Base-by-base conservation (phyloP, 1,140 invertebrate genomes). In the Chymomyza costata region DNA sequence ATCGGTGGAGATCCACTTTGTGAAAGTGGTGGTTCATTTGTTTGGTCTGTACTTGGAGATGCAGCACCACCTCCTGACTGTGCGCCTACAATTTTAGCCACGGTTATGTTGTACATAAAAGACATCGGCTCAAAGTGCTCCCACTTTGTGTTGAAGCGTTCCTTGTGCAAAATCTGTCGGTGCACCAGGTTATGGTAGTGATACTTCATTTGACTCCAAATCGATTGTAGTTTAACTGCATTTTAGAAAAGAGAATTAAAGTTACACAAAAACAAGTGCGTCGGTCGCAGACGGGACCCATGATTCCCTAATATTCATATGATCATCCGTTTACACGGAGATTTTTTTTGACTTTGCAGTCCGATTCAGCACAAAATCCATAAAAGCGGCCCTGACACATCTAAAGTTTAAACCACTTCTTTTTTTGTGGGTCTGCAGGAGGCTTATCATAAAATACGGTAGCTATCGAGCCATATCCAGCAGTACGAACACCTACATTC, bases 151-250 rank as follows among this genome's bases (percentile, higher is more conserved):
- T 83, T 84, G 43, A 84, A 84, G 43, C 82, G 82, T 50, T 84
- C 82, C 58, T 84, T 84, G 50, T 84, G 82, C 13, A 84, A 60
- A 31, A 84, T 84, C 62, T 84, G 82, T 3, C 82, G 76, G 38
- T 84, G 82, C 17, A 84, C 82, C 45, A 84, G 35, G 25, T 84
- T 84, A 39, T 84, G 82, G 3, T 84, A 84, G 34, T 84, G 82
- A 21, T 84, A 84, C 55, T 84, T 84, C 82, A 84, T 84, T 45
- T 84, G 82, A 25, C 82, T 84, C 82, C 82, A 84, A 15, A 84
- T 84, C 3, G 82, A 84, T 39, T 84, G 82, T 13, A 84, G 44
- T 45, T 84, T 84, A 1, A 84, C 82, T 84, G 21, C 13, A 21
- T 6, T n/a, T 5, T 11, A 34, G n/a, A 11, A 34, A 34, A 34